Evolutionary conservation across 2,113 vertebrate species (phyloP).

Genomic region (Alexandromys fortis): DNA sequence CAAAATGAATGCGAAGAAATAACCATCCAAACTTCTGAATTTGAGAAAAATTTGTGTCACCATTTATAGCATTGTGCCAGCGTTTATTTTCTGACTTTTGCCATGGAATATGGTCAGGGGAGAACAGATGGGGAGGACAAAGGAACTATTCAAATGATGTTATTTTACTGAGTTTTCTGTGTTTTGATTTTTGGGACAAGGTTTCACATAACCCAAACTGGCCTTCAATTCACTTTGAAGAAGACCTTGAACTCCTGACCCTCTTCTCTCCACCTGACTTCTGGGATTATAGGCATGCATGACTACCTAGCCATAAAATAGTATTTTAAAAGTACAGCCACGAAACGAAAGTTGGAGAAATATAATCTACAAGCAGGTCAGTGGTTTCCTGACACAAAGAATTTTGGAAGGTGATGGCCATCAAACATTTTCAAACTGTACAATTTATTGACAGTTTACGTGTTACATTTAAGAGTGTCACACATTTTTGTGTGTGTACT

Average conservation of each 20-base stretch:
- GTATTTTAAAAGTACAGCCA: conserved; percentile 16
- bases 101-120: not conserved
- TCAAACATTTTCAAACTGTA: not conserved
- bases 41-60: not conserved
- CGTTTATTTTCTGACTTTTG: not conserved
- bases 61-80: not conserved
- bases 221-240: too few species aligned
- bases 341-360: not conserved
- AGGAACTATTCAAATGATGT: not conserved
- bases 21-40: not conserved
- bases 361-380: not conserved
- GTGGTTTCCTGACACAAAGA: not conserved
- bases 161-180: conserved; percentile 9
- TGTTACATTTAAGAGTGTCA: not conserved
- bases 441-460: not conserved
- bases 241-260: too few species aligned
- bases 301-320: not conserved
- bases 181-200: not conserved
- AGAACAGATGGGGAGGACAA: not conserved
- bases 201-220: too few species aligned
- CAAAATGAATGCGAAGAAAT: not conserved
- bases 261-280: too few species aligned
- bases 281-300: not conserved
- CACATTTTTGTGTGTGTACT: not conserved
- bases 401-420: not conserved